These are phyloP conservation scores for Scopus umbretta DNA, from an alignment of 2,113 vertebrate species.

Conservation along the genomic window DNA sequence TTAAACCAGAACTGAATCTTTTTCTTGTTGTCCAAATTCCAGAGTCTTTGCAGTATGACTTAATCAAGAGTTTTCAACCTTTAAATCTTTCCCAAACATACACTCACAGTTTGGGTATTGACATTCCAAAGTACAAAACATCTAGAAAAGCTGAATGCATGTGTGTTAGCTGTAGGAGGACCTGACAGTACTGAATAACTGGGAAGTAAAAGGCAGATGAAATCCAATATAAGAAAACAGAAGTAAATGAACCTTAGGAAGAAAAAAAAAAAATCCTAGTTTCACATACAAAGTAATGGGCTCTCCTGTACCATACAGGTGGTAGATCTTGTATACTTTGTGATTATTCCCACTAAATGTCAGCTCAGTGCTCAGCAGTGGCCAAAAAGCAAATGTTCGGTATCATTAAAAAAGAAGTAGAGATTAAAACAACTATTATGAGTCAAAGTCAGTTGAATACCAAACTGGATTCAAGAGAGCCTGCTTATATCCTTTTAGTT, in stretches of 20 bases:
- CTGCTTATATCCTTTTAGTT: not conserved
- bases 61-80: not conserved
- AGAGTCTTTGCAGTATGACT: not conserved
- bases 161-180: not conserved
- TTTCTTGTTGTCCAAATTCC: not conserved
- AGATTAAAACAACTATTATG: not conserved
- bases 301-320: not conserved
- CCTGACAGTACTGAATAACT: not conserved
- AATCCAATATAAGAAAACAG: not conserved
- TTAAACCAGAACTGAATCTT: not conserved
- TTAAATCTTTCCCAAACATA: not conserved
- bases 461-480: not conserved
- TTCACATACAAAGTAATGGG: not conserved
- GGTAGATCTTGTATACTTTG: not conserved
- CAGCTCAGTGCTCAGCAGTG: not conserved
- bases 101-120: not conserved
- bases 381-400: not conserved
- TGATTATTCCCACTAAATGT: not conserved
- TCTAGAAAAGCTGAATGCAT: not conserved
- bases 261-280: not conserved
- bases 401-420: not conserved
- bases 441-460: not conserved
- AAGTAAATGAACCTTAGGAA: not conserved
- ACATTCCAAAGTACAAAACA: not conserved
- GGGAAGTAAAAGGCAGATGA: not conserved